Base-by-base conservation (phyloP, 2,113 vertebrate genomes). In the Psettodes erumei region DNA sequence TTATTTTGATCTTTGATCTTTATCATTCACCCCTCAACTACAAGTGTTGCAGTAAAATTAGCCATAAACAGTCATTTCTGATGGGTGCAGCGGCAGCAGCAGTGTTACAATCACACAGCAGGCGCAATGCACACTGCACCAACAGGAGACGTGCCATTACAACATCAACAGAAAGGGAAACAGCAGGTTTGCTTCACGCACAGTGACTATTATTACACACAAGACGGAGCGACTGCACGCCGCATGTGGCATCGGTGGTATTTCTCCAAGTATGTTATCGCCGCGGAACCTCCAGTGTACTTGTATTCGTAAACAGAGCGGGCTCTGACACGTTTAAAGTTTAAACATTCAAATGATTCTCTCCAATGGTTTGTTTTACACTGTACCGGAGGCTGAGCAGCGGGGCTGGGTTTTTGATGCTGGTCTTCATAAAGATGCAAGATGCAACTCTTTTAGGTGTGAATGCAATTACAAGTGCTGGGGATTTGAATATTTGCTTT, bases 181-280 rank as follows among this genome's bases (percentile, higher is more conserved):
- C 50, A 58, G 40, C 61, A n/a, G 54, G 37, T 71, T 67, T 37
- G 23, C 42, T 19, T 42, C 55, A 53, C 28, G 61, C 33, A 78
- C 77, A 79, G 18, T 61, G 47, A 77, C 67, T 32, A 81, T 76
- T 72, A 86, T 76, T 72, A 86, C 23, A 21, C 73, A 60, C 56
- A 55, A 33, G 61, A 55, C 75, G 10, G 50, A 12, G 6, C 37
- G 13, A 63, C 64, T 58, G 51, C 1, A 13, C 16, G 16, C 25
- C 19, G 33, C 45, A 69, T 11, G 25, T 19, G 75, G 43, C 54
- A 30, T 51, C 18, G 40, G 40, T 42, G 64, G 47, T 12, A 55
- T 81, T 56, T 40, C 45, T 42, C 10, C 3, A 69, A 47, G 71
- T 53, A 63, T 28, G 63, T 32, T 33, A 19, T 16, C 33, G n/a